Conservation (phyloP, 2,113 vertebrate genomes). For the Centrocercus urophasianus region DNA sequence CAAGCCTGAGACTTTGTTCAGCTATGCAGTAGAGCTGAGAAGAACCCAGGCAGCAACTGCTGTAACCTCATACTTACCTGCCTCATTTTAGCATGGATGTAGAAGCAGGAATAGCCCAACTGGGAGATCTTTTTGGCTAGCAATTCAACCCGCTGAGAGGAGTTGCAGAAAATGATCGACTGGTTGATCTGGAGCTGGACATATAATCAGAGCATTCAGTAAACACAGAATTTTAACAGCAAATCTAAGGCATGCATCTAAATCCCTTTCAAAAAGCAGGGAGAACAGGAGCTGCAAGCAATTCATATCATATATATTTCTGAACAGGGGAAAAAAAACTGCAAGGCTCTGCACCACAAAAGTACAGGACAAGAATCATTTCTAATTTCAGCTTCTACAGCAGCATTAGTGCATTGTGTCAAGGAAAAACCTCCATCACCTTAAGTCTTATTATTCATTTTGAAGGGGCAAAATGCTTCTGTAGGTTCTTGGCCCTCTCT, state of each 20-base stretch:
- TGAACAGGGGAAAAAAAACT: background rate
- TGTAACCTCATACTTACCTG: conserved; percentile 84
- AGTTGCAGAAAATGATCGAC: conserved; percentile 99
- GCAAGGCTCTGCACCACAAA: background rate
- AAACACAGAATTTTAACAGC: background rate
- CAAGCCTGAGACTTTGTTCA: background rate
- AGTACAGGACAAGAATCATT: background rate
- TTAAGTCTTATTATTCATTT: background rate
- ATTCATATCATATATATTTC: background rate
- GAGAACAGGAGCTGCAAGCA: background rate
- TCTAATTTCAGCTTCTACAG: background rate
- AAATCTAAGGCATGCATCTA: background rate
- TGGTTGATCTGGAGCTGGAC: conserved; percentile 98
- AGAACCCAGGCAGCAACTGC: background rate
- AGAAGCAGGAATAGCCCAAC: conserved; percentile 99
- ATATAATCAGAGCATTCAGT: background rate
- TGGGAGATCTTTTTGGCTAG: conserved; percentile 99
- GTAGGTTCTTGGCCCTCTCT: background rate
- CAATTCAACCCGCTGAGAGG: conserved; percentile 97
- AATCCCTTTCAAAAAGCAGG: background rate
- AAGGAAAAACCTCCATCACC: background rate
- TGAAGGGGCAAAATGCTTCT: background rate
- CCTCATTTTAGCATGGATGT: conserved; percentile 99
- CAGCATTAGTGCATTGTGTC: background rate
- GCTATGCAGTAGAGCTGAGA: background rate